Base-by-base conservation (phyloP, 2,888 invertebrate genomes). In the Lycocerus yunnanus region DNA sequence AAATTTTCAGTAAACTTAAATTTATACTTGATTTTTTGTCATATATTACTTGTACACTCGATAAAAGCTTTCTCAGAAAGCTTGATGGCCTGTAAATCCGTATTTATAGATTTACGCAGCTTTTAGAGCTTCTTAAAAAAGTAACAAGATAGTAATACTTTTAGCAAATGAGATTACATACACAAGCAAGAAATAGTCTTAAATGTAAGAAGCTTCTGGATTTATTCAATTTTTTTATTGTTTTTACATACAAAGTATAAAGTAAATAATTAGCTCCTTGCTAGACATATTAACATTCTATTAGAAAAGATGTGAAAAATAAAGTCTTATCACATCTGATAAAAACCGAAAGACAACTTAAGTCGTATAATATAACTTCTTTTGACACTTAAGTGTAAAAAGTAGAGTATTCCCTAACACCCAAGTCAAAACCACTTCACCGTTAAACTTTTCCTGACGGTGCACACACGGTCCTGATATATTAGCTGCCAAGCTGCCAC, bases 71-170 rank as follows among this genome's bases (percentile, higher is more conserved):
- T 67, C 69, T 63, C 69, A 71, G 75, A 77, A 75, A 59, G 74
- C 75, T 79, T 78, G 74, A 80, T 80, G 72, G 77, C 18, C 77
- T 77, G 76, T 78, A 78, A 79, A 79, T 78, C 77, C 77, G 72
- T 79, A 77, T 80, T 79, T 80, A 80, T 80, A 78, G 78, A 80
- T 79, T 80, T 78, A 79, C 77, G 72, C 75, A 78, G 80, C 79
- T 79, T 79, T 80, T 80, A 80, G 74, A 74, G 78, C 78, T 77
- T 77, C 77, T 72, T 77, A 73, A 77, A 70, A 70, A 70, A 75
- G 73, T 73, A 70, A 63, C 69, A 59, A 69, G 73, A 71, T 73
- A 67, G 69, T 77, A 74, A 77, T 69, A 75, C 78, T 79, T 78
- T 78, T 79, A 80, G 77, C 74, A 78, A 78, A 79, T 78, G 77